Percentiles rank a stretch among this genome's conserved stretches.
Conservation (phyloP, 1,140 invertebrate species). For the Mercenaria mercenaria region DNA sequence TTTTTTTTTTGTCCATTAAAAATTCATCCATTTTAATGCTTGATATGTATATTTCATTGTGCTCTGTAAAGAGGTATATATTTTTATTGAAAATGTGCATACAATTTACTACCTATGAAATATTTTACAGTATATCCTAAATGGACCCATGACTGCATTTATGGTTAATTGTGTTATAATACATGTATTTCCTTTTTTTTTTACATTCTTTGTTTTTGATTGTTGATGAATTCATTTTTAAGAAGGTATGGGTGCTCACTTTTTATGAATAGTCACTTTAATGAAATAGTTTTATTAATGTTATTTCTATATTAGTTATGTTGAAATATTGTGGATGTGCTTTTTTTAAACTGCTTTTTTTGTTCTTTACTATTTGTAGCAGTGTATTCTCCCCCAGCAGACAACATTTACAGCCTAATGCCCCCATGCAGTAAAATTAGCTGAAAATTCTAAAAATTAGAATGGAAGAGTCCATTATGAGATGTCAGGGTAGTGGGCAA, state of each 20-base stretch:
- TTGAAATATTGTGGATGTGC: constrained; percentile 18
- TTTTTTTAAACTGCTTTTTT: constrained; percentile 5
- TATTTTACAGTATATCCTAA: no score
- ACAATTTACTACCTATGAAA: no score
- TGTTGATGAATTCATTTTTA: constrained; percentile 11
- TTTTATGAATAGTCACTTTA: constrained; percentile 38
- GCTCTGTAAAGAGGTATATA: no score
- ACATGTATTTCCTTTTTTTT: constrained; percentile 12
- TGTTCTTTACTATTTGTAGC: constrained; percentile 4
- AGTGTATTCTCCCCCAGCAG: not conserved
- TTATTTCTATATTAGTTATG: constrained; percentile 26
- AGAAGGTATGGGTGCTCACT: constrained; percentile 29
- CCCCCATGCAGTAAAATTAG: not conserved
- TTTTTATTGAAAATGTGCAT: no score
- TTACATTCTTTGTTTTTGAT: constrained; percentile 5
- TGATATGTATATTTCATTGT: no score
- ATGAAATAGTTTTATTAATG: constrained; percentile 36
- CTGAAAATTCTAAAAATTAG: no score
- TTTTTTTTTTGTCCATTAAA: no score
- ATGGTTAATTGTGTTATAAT: not conserved
- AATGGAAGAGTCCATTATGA: no score
- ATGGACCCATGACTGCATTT: not conserved
- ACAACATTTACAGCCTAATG: not conserved
- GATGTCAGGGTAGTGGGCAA: no score
- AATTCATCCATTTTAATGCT: no score